phyloP scores from a whole-genome alignment of 2,888 invertebrate genomes.

The Ganaspis brasiliensis region DNA sequence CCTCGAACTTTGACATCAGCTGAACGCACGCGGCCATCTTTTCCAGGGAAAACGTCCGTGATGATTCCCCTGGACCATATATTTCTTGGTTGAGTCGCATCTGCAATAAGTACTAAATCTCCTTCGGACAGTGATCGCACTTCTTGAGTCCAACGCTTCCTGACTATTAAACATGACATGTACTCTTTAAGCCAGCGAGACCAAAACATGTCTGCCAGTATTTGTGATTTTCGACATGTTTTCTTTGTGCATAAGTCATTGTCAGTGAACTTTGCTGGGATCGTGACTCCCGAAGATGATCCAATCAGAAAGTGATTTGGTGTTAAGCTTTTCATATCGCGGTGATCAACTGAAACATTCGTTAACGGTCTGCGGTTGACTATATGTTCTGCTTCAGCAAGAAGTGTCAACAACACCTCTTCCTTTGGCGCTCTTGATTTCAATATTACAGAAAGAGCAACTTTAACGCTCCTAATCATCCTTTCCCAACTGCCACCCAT shows the following conservation, averaged over 20 bases:
- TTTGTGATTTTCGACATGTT: constrained; percentile 53
- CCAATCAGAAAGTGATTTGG: no score
- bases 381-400: no score
- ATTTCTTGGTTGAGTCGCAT: constrained; percentile 1
- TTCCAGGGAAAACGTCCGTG: no score
- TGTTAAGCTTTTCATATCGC: constrained; percentile 63
- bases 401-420: no score
- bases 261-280: not conserved
- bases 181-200: constrained; percentile 70
- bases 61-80: no score
- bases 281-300: constrained; percentile 43
- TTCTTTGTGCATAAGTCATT: constrained; percentile 38
- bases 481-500: no score
- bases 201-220: no score
- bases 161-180: constrained; percentile 58
- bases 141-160: constrained; percentile 54
- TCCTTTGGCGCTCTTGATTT: no score
- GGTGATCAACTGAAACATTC: constrained; percentile 64
- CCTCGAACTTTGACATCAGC: no score
- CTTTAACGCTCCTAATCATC: constrained; percentile 45
- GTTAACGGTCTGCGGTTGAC: constrained; percentile 65
- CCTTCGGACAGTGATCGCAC: constrained; percentile 5
- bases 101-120: constrained; percentile 45
- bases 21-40: no score
- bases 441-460: constrained; percentile 52